Percentiles rank a stretch among this genome's conserved stretches.
Conservation (phyloP, 2,113 vertebrate genomes). For the Alouatta palliata region DNA sequence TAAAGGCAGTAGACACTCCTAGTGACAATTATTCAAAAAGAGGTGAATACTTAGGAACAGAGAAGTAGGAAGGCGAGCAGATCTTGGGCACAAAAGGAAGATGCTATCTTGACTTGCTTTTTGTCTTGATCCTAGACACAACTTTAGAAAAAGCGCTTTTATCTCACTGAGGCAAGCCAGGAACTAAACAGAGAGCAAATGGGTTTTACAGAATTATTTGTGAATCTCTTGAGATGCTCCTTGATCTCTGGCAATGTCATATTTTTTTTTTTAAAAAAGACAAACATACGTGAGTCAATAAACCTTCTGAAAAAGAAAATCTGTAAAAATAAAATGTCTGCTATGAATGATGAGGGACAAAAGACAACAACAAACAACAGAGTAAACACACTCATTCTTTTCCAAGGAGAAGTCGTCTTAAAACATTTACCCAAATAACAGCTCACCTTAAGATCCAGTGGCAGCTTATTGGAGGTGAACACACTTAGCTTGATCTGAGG, state of each 20-base stretch:
- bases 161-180: neutral
- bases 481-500: conserved; percentile 97
- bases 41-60: neutral
- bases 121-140: neutral
- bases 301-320: neutral
- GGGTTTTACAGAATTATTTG: neutral
- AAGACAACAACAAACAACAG: neutral
- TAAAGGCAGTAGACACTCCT: neutral
- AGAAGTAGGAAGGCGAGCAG: neutral
- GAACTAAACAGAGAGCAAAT: neutral
- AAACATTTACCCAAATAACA: fast-evolving
- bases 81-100: neutral
- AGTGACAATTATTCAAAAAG: neutral
- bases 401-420: neutral
- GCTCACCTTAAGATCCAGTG: conserved; percentile 95
- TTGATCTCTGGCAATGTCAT: conserved; percentile 32
- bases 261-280: neutral
- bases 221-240: neutral
- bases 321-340: neutral
- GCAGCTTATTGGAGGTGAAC: conserved; percentile 96
- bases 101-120: neutral
- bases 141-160: neutral
- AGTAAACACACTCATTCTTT: neutral
- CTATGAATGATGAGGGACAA: neutral
- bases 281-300: neutral